Percentiles rank a stretch among this genome's conserved stretches.
phyloP scores from a whole-genome alignment of 2,888 invertebrate species.

The Chouioia cunea region DNA sequence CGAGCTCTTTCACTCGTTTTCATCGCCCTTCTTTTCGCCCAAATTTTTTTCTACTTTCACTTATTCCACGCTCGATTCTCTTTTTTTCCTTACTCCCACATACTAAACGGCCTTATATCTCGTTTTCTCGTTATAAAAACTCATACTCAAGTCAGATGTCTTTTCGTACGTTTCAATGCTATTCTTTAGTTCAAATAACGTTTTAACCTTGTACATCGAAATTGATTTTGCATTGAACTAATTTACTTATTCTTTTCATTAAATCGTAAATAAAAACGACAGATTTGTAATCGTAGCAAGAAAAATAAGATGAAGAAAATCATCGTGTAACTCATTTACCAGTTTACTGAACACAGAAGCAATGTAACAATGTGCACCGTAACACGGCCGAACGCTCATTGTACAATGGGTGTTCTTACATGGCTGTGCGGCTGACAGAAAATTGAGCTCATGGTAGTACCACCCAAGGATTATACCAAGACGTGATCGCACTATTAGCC shows the following conservation, averaged over 20 bases:
- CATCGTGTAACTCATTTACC: conserved; percentile 32
- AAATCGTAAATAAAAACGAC: not conserved
- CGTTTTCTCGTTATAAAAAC: conserved; percentile 31
- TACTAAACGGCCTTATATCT: conserved; percentile 31
- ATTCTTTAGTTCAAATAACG: no score
- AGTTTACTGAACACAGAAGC: conserved; percentile 36
- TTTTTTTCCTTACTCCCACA: not conserved
- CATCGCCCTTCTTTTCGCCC: conserved; percentile 34
- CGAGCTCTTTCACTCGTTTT: conserved; percentile 41
- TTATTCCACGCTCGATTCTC: conserved; percentile 8
- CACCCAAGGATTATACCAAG: conserved; percentile 37
- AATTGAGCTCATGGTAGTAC: conserved; percentile 26
- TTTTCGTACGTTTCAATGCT: not conserved
- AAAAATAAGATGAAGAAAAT: not conserved
- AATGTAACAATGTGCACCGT: conserved; percentile 16
- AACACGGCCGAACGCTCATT: conserved; percentile 13
- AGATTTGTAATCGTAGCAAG: not conserved
- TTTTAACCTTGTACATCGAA: no score
- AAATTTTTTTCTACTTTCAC: conserved; percentile 23
- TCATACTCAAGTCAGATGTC: not conserved
- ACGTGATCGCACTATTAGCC: conserved; percentile 42
- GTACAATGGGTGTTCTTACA: conserved; percentile 27
- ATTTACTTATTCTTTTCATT: no score
- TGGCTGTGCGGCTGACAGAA: conserved; percentile 7
- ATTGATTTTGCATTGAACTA: no score